Conservation (phyloP, 2,113 vertebrate genomes). For the Hydropotes inermis region DNA sequence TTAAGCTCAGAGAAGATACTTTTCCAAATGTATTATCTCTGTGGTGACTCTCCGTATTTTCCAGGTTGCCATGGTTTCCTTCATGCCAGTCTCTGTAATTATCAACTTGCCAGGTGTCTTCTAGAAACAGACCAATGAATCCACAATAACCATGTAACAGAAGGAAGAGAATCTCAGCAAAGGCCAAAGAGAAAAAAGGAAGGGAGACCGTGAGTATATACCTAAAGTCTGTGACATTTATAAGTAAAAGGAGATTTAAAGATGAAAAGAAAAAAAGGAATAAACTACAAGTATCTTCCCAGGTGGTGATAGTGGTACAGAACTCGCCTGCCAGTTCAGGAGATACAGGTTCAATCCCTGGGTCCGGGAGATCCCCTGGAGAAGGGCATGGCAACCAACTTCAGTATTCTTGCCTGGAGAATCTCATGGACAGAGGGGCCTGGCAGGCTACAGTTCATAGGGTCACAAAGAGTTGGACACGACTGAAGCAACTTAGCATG, state of each 20-base stretch:
- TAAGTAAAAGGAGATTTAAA: neutral
- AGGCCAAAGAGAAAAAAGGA: neutral
- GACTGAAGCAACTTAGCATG: neutral
- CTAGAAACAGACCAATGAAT: conserved; percentile 19
- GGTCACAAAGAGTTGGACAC: neutral
- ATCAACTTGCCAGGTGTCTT: neutral
- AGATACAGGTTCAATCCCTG: neutral
- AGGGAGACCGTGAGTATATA: neutral
- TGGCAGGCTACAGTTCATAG: neutral
- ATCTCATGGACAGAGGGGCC: neutral
- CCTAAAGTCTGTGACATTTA: neutral
- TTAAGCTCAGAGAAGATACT: neutral
- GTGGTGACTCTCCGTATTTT: neutral
- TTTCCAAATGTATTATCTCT: neutral
- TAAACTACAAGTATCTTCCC: neutral
- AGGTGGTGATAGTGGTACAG: neutral
- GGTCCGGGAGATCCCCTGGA: neutral
- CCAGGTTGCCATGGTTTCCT: neutral
- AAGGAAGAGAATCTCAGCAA: neutral
- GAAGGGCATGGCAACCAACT: neutral
- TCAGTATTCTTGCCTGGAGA: neutral
- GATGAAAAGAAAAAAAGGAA: neutral
- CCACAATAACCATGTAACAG: neutral
- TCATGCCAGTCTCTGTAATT: neutral
- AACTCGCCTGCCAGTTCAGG: neutral